Evolutionary conservation across 2,113 vertebrate genomes (phyloP).

Genomic region (Chlorocebus sabaeus): DNA sequence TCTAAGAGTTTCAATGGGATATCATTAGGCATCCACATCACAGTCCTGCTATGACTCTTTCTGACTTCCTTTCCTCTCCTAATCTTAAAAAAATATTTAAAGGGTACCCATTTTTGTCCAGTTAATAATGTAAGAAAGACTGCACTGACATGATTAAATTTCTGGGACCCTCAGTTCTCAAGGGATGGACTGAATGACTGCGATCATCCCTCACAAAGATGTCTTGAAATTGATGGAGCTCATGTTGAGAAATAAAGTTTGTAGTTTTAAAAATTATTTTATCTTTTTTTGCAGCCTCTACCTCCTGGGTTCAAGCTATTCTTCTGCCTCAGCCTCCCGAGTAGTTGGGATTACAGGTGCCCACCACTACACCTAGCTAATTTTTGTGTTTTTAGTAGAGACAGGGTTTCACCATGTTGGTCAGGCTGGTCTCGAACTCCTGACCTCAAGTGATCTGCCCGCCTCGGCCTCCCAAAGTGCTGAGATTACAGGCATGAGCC

Average conservation of each 20-base stretch:
- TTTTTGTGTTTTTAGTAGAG: too few species aligned
- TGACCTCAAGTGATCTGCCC: too few species aligned
- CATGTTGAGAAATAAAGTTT: neutral
- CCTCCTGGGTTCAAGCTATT: too few species aligned
- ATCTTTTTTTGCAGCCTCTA: too few species aligned
- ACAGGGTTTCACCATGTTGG: too few species aligned
- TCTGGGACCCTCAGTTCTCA: neutral
- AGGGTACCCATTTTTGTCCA: neutral
- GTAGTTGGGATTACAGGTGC: too few species aligned
- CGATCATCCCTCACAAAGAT: neutral
- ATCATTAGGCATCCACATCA: neutral
- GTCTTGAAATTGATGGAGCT: neutral
- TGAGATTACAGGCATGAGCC: too few species aligned
- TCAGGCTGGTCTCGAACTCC: too few species aligned
- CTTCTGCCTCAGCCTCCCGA: too few species aligned
- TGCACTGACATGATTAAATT: neutral
- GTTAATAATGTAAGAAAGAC: neutral
- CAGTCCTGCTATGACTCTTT: neutral
- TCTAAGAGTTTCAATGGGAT: neutral
- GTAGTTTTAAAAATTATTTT: too few species aligned
- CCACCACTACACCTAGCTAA: too few species aligned
- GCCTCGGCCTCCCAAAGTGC: too few species aligned
- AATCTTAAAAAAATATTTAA: neutral
- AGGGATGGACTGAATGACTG: neutral
- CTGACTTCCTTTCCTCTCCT: neutral